Percentiles rank a stretch among this genome's conserved stretches.
Evolutionary conservation across 2,797 vertebrate species (phyloP).

Genomic region (Myiotriccus ornatus): DNA sequence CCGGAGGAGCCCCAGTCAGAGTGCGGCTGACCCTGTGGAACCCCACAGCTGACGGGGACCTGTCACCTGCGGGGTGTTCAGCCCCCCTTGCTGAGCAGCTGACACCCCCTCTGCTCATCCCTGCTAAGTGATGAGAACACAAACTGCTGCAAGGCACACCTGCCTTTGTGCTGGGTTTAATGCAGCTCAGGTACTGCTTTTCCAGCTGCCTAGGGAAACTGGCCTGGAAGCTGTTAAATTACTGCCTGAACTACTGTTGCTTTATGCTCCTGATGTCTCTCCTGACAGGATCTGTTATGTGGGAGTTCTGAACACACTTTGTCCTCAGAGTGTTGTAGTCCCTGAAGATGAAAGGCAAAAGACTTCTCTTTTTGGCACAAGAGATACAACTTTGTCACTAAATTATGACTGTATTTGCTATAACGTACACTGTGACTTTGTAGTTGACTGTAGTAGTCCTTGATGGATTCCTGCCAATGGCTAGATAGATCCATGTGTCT

Average conservation of each 20-base stretch:
- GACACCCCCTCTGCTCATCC: not conserved
- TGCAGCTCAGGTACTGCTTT: not conserved
- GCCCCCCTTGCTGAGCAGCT: not conserved
- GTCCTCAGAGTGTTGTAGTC: not conserved
- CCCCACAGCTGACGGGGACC: not conserved
- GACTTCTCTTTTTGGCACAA: not conserved
- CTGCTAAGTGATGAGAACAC: accelerated
- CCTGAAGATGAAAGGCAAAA: not conserved
- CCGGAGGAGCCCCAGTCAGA: not conserved
- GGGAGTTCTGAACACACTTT: not conserved
- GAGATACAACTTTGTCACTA: not conserved
- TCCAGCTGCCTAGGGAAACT: not conserved
- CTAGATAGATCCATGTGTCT: not conserved
- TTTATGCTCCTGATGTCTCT: not conserved
- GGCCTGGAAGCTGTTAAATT: not conserved
- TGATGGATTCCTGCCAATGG: not conserved
- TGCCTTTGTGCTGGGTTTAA: not conserved
- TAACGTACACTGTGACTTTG: not conserved
- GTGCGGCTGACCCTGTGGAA: not conserved
- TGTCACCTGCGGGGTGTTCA: not conserved
- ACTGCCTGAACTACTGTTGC: not conserved
- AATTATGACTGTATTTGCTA: not conserved
- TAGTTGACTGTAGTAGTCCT: not conserved
- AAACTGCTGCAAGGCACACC: not conserved
- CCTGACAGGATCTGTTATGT: not conserved